Evolutionary conservation across 2,888 invertebrate genomes (phyloP).

Genomic region (Bimastos eiseni): DNA sequence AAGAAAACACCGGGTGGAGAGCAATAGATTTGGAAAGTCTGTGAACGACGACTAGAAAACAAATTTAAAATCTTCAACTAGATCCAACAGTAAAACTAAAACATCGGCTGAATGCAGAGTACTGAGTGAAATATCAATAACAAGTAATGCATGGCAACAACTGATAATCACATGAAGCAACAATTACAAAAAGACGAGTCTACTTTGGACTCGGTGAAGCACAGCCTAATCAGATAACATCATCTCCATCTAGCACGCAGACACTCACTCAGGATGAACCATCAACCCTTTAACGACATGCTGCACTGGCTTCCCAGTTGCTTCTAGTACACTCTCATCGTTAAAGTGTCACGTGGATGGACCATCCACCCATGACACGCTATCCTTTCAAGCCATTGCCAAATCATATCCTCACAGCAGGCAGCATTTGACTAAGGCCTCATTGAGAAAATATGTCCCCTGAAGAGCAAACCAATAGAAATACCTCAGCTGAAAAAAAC

Average conservation of each 20-base stretch:
- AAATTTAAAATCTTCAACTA: not conserved
- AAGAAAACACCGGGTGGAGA: not conserved
- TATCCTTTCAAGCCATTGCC: not conserved
- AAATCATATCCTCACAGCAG: not conserved
- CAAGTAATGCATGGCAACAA: not conserved
- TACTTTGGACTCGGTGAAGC: not conserved
- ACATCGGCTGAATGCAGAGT: not conserved
- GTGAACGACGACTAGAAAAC: not conserved
- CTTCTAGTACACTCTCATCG: too few relatives aligned
- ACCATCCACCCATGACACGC: not conserved
- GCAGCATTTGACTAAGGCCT: slow-evolving; percentile 13
- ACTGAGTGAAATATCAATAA: not conserved
- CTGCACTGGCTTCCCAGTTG: too few relatives aligned
- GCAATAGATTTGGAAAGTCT: not conserved
- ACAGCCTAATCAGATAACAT: not conserved
- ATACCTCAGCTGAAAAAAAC: not conserved
- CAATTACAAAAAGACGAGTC: not conserved
- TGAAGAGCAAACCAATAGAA: not conserved
- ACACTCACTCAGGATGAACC: not conserved
- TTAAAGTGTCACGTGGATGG: not conserved
- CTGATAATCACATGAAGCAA: not conserved
- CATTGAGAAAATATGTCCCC: not conserved
- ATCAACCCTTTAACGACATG: not conserved
- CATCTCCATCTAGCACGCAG: not conserved
- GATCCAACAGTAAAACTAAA: not conserved